These are phyloP conservation scores for Drosophila repletoides DNA, from an alignment of 1,140 invertebrate genomes.

Conservation along the genomic window DNA sequence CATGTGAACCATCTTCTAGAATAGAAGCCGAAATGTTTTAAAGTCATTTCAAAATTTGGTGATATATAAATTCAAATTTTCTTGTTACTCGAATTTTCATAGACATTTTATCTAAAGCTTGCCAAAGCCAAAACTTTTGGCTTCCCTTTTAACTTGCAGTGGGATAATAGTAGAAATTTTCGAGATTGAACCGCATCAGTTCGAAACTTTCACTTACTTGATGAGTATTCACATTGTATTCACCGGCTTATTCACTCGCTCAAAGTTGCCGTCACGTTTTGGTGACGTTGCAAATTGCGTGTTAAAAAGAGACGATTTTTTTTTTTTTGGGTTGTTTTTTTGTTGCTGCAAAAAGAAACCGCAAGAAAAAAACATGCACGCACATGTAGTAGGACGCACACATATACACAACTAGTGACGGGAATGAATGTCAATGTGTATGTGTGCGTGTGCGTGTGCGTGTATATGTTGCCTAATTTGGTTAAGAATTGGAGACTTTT, in stretches of 20 bases:
- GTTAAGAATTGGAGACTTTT: conserved; percentile 39
- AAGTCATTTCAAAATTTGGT: too few species aligned
- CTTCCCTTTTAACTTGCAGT: too few species aligned
- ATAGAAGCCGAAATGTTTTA: too few species aligned
- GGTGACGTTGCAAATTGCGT: conserved; percentile 34
- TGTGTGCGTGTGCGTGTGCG: background rate
- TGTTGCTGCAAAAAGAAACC: background rate
- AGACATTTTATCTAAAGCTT: too few species aligned
- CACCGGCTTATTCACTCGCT: conserved; percentile 1
- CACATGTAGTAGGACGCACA: background rate
- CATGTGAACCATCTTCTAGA: too few species aligned
- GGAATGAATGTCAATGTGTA: background rate
- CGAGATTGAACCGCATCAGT: background rate
- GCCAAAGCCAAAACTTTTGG: too few species aligned
- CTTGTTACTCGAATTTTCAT: too few species aligned
- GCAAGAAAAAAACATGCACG: conserved; percentile 4
- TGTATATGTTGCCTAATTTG: conserved; percentile 41
- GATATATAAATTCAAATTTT: too few species aligned
- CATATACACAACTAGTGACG: background rate
- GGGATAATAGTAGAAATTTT: too few species aligned
- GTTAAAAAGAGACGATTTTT: conserved; percentile 9
- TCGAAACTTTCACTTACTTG: background rate
- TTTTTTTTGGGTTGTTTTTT: too few species aligned
- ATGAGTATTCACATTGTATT: conserved; percentile 3
- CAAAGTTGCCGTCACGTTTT: background rate